Conservation (phyloP, 2,797 vertebrate genomes). For the Myotis findleyi region DNA sequence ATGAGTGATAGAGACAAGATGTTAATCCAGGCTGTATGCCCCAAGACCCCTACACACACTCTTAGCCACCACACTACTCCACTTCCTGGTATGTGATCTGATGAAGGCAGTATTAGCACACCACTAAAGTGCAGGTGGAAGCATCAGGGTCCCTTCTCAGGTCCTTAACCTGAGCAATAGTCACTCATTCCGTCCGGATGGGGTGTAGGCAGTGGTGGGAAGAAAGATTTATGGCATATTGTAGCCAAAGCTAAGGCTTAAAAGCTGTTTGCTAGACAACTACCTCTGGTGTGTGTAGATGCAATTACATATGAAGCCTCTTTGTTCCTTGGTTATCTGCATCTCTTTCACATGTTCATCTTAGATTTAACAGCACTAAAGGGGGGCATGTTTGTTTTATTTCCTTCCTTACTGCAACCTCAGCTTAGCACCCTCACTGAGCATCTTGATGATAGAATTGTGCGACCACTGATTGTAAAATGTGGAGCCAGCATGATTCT, state of each 20-base stretch:
- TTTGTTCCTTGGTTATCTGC: background rate
- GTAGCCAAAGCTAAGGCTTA: background rate
- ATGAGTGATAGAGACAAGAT: background rate
- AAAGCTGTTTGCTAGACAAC: background rate
- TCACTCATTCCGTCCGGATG: background rate
- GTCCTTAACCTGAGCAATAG: background rate
- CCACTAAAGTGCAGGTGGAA: background rate
- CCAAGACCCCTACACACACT: background rate
- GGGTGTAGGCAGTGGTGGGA: background rate
- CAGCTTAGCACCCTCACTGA: background rate
- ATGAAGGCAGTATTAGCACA: background rate
- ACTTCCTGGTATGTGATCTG: background rate
- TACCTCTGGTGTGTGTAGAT: background rate
- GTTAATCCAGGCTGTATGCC: background rate
- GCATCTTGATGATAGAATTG: background rate
- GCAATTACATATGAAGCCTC: background rate
- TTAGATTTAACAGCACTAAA: background rate
- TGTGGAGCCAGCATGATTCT: background rate
- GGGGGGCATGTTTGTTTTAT: background rate
- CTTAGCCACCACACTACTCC: rapidly evolving
- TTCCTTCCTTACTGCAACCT: background rate
- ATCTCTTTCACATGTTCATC: background rate
- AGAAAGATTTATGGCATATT: background rate
- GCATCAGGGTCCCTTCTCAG: background rate
- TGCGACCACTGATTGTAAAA: background rate